Conservation (phyloP, 2,113 vertebrate species). For the Columbina picui region DNA sequence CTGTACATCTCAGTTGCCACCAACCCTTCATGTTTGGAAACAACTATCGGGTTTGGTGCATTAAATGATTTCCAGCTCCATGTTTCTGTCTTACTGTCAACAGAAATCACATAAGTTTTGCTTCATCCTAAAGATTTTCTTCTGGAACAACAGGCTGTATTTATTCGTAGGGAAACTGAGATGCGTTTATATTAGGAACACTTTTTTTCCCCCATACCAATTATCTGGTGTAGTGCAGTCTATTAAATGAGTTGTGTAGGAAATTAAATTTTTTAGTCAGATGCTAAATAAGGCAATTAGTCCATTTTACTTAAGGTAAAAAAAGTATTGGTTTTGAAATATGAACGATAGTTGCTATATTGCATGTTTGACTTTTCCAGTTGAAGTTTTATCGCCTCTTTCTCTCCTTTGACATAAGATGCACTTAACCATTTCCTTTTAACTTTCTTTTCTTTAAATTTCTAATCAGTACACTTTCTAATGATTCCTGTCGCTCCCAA, state of each 20-base stretch:
- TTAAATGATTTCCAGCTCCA: background rate
- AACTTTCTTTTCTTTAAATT: background rate
- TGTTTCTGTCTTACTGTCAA: background rate
- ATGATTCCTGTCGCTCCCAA: background rate
- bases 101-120: background rate
- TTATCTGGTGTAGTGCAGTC: background rate
- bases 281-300: background rate
- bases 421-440: background rate
- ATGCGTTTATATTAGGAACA: background rate
- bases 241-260: background rate
- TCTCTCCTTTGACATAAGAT: background rate
- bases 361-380: background rate
- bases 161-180: background rate
- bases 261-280: background rate
- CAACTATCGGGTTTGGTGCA: background rate
- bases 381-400: background rate
- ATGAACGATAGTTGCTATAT: background rate
- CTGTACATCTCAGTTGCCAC: accelerated
- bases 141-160: background rate
- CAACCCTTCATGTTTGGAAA: background rate
- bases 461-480: background rate
- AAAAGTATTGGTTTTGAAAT: background rate
- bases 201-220: background rate
- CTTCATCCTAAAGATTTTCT: background rate
- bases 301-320: background rate